Conservation (phyloP, 92 coral and sea anemone genomes). For the Porites rus region DNA sequence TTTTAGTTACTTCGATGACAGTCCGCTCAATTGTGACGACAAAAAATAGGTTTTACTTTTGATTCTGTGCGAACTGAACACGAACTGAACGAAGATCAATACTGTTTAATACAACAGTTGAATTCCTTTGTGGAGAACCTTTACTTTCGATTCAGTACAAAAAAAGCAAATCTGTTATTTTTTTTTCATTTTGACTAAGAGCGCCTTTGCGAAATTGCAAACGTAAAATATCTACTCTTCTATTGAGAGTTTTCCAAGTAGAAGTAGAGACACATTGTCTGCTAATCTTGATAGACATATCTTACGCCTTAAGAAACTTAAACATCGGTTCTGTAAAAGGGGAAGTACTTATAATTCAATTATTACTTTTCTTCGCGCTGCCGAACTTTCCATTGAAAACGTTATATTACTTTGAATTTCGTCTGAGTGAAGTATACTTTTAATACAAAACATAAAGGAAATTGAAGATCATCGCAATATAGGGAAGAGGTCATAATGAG, state of each 20-base stretch:
- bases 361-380: neutral
- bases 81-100: too few relatives aligned
- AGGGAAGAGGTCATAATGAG: neutral
- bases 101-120: too few relatives aligned
- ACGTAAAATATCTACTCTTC: conserved; percentile 25
- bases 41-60: too few relatives aligned
- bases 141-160: too few relatives aligned
- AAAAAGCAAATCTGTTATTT: too few relatives aligned
- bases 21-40: too few relatives aligned
- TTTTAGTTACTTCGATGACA: neutral
- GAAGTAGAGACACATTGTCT: conserved; percentile 30
- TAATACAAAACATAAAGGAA: neutral
- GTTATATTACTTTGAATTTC: neutral
- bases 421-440: neutral
- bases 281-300: neutral
- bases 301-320: neutral
- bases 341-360: neutral
- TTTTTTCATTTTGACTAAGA: too few relatives aligned
- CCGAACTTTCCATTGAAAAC: neutral
- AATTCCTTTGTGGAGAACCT: too few relatives aligned
- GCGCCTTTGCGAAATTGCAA: too few relatives aligned
- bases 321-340: neutral
- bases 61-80: too few relatives aligned
- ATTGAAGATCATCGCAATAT: neutral
- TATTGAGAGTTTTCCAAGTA: conserved; percentile 26